Evolutionary conservation across 2,113 vertebrate genomes (phyloP), one percentile per base, ranked within the genome.

Genomic region (Monarcha castaneiventris): DNA sequence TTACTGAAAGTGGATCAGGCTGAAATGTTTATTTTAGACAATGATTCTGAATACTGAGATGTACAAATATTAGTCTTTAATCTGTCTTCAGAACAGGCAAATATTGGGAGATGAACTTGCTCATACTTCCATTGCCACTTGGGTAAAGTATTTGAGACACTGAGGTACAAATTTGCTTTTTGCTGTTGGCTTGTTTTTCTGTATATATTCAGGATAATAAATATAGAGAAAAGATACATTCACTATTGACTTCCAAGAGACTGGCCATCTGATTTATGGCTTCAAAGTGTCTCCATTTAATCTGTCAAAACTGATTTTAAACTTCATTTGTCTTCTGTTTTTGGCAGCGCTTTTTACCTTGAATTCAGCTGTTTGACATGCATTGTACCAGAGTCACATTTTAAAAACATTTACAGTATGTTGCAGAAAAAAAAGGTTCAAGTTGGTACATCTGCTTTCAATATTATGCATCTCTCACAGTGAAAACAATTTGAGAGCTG

Each of bases 361-460:
- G 96, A 97, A 97, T 98, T 98, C 94, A 97, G 78, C 98, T 98
- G 98, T 98, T 98, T 98, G 98, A 98, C 97, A 96, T 97, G 98
- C 97, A 97, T 98, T 97, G 96, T 97, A 97, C 97, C 58, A 96
- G 97, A 98, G 97, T 98, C 97, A 97, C 96, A 96, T 98, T 98
- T 98, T 96, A 97, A 97, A 98, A 98, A 97, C 97, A 96, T 98
- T 97, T 98, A 98, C 94, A 98, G 94, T 97, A 96, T 71, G 56
- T 84, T 91, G 58, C 56, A 77, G 69, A 80, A 64, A 75, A 73
- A 74, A 66, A 76, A 86, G 37, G 61, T 81, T 97, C 95, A 78
- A 63, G 96, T 97, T 97, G 92, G 93, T 98, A 99, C 99, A 99
- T 99, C 98, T 99, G 99, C 98, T 99, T 99, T 98, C 98, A 98